Base-by-base conservation (phyloP, 2,797 vertebrate species). In the Cossypha heuglini region DNA sequence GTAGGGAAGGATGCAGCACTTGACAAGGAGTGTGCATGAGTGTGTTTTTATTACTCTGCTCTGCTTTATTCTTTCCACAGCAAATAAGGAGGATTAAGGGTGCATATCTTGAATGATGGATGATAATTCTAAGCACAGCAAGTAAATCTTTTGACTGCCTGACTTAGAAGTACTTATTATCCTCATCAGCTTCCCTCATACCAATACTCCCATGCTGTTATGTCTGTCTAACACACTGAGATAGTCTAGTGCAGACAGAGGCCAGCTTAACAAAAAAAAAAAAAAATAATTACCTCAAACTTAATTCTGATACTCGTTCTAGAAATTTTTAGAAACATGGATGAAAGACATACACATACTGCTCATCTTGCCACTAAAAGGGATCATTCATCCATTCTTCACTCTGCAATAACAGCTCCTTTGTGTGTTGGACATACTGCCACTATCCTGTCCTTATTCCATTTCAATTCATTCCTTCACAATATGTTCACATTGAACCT, bases 141-240 rank as follows among this genome's bases (percentile, higher is more conserved):
- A 91, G 75, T 91, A 93, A 92, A 96, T 91, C 88, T 93, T 96
- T 75, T 96, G 72, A 88, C 78, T 86, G 64, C 45, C 33, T 77
- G 68, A 54, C n/a, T 97, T 61, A 83, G 63, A 91, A 89, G 35
- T 68, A 55, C 46, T 93, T 84, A 89, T 91, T 96, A 95, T 66
- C 49, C 52, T 54, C 77, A 93, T 86, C 92, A 91, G n/a, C 54
- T 71, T 68, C 78, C 63, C 31, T 92, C 42, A 33, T 77, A 75
- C n/a, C 88, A 92, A 79, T 77, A 88, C 48, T 61, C 38, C 42
- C 84, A 89, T 6, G 8, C 62, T 95, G 86, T 72, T 94, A 51
- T 64, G 91, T 76, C 75, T 75, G 66, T 51, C 40, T 91, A 82
- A 86, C 49, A 80, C 40, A 73, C 20, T 54, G 75, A 90, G 82